Conservation (phyloP, 2,888 invertebrate species). For the Thyatira batis region DNA sequence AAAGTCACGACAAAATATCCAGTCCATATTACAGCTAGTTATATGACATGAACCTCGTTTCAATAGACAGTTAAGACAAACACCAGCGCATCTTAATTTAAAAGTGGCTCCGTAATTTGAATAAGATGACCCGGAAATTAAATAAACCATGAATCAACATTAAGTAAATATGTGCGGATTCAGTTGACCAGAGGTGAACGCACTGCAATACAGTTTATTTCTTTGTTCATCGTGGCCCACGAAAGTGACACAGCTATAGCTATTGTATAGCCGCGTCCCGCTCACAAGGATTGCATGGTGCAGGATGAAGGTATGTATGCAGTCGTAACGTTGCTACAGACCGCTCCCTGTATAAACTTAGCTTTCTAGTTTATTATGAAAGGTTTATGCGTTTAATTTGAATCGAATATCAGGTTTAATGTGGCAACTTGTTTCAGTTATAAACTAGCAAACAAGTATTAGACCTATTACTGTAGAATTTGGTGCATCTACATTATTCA, state of each 20-base stretch:
- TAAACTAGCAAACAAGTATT: too few relatives aligned
- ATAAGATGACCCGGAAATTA: constrained; percentile 9
- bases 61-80: background rate
- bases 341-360: background rate
- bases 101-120: background rate
- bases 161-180: constrained; percentile 1
- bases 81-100: background rate
- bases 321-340: background rate
- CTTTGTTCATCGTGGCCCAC: background rate
- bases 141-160: constrained; percentile 5
- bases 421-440: background rate
- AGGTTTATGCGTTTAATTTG: background rate
- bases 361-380: background rate
- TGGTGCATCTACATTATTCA: too few relatives aligned
- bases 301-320: background rate
- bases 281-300: background rate
- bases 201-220: background rate
- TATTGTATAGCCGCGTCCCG: background rate
- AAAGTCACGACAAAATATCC: background rate
- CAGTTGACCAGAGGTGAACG: constrained; percentile 1
- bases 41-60: background rate
- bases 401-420: background rate
- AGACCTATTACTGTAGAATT: too few relatives aligned
- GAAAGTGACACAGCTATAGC: background rate
- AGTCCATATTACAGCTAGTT: background rate